Base-by-base conservation (phyloP, 2,797 vertebrate species). In the Falco peregrinus region DNA sequence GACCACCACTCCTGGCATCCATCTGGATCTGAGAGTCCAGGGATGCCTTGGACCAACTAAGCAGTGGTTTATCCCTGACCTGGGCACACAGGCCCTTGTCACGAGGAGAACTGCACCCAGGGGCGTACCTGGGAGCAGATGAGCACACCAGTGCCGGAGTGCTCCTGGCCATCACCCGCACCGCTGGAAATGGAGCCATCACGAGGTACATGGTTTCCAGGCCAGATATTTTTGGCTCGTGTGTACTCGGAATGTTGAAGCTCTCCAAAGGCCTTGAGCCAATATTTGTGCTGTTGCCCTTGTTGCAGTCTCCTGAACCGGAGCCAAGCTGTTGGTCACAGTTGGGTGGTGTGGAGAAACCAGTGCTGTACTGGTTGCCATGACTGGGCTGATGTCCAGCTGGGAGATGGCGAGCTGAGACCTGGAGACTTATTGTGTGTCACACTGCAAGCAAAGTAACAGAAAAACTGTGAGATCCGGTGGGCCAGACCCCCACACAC, bases 1-100 rank as follows among this genome's bases (percentile, higher is more conserved):
- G 41, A 8, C 12, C 17, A 11, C 28, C 2, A 0, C 14, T 78
- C 19, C 64, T 0, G 0, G 12, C 1, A 5, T 7, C 85, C 45
- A 6, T 7, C 20, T 29, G 45, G 6, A 26, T 64, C 37, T 2
- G 1, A 43, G 69, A 54, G 20, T 11, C 33, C 43, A 14, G 6
- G 53, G 68, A 2, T 29, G 29, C 57, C 15, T 39, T 39, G 48
- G 14, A 60, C 1, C 45, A 35, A 7, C 39, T 13, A 12, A 64
- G 11, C 33, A 31, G 45, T 0, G 1, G 9, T 63, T 39, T 35
- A 28, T 10, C 41, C 41, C 67, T 1, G 10, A 53, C 9, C 41
- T 84, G 64, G 20, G 15, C 18, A 19, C 5, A 1, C 18, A 29
- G 22, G 5, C 31, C 26, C 16, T 33, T 1, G 4, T 4, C 24